Percentiles rank a stretch among this genome's conserved stretches.
Evolutionary conservation across 2,797 vertebrate genomes (phyloP).

Genomic region (Centroberyx gerrardi): DNA sequence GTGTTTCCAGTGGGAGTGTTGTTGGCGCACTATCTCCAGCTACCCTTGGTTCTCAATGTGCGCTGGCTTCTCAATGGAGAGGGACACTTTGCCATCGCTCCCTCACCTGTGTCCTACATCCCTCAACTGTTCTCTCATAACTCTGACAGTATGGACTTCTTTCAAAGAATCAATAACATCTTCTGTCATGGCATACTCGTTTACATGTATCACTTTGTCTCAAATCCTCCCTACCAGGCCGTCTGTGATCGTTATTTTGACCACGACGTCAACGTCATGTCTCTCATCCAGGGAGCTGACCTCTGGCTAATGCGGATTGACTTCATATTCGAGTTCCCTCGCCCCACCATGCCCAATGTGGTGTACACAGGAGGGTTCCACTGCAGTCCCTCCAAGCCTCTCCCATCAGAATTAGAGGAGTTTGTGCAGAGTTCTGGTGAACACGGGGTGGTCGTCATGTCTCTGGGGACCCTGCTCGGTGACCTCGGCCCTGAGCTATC

Average conservation of each 20-base stretch:
- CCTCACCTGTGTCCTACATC: conserved; percentile 75
- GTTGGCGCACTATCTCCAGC: conserved; percentile 65
- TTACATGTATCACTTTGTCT: conserved; percentile 57
- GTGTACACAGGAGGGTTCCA: conserved; percentile 83
- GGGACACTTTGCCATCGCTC: conserved; percentile 68
- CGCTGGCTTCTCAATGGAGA: conserved; percentile 67
- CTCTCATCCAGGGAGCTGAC: conserved; percentile 69
- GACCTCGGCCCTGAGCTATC: conserved; percentile 61
- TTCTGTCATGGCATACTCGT: conserved; percentile 39
- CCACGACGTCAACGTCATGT: conserved; percentile 44
- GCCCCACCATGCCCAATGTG: conserved; percentile 82
- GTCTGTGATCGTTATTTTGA: conserved; percentile 67
- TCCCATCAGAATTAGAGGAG: too few species aligned
- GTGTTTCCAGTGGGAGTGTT: conserved; percentile 63
- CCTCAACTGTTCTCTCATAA: conserved; percentile 47
- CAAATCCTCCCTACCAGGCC: conserved; percentile 57
- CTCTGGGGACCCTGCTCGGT: conserved; percentile 71
- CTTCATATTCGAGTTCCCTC: conserved; percentile 80
- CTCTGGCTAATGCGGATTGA: conserved; percentile 80
- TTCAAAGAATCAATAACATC: conserved; percentile 67
- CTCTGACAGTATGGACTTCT: conserved; percentile 70
- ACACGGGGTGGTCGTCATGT: conserved; percentile 77
- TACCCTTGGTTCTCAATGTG: conserved; percentile 75
- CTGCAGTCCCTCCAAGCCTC: too few species aligned
- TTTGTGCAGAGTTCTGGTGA: too few species aligned